These are phyloP conservation scores for Balaeniceps rex DNA, from an alignment of 2,113 vertebrate genomes.

Conservation along the genomic window DNA sequence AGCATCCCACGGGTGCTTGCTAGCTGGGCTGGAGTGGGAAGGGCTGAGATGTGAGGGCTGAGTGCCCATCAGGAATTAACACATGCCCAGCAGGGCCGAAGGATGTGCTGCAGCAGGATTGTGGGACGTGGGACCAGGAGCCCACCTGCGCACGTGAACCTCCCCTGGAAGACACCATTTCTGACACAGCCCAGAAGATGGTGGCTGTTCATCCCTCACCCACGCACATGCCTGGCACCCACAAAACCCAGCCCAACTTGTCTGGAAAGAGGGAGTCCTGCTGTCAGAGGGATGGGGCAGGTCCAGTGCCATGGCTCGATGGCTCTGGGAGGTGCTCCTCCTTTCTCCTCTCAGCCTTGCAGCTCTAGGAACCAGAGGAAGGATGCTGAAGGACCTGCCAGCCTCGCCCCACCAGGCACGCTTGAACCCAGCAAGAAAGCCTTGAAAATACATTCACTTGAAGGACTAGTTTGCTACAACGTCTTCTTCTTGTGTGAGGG, in stretches of 20 bases:
- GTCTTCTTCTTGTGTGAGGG: neutral
- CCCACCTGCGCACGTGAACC: neutral
- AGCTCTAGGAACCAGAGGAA: neutral
- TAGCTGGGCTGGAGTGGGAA: neutral
- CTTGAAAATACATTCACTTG: neutral
- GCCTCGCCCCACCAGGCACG: neutral
- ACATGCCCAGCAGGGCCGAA: no score
- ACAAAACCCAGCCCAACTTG: neutral
- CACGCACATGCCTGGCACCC: neutral
- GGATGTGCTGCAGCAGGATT: neutral
- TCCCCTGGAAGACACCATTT: neutral
- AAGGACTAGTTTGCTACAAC: neutral
- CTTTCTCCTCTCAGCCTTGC: neutral
- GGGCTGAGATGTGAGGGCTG: neutral
- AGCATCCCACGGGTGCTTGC: neutral
- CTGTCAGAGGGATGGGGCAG: neutral
- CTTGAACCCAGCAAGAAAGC: neutral
- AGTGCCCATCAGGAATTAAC: neutral
- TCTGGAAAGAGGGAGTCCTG: neutral
- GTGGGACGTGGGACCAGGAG: neutral
- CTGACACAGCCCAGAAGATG: neutral
- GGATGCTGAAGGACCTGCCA: neutral
- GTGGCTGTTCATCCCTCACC: neutral
- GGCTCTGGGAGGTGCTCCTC: neutral
- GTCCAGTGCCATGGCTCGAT: accelerated